phyloP scores from a whole-genome alignment of 1,140 invertebrate genomes.

The Meteorus sp. region DNA sequence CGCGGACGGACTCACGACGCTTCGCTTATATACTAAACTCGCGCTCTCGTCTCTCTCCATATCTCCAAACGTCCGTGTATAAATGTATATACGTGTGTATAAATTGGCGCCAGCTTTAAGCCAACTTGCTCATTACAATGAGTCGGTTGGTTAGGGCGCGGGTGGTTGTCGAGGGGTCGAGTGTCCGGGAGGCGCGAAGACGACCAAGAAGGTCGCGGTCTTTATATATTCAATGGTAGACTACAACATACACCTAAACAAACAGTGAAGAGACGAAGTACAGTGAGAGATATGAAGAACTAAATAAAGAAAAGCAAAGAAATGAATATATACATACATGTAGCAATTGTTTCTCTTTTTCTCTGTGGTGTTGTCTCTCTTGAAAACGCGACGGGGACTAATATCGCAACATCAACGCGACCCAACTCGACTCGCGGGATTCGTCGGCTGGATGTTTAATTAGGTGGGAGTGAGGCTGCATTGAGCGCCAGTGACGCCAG shows the following conservation, averaged over 20 bases:
- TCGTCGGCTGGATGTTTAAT: constrained; percentile 59
- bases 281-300: not conserved
- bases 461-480: constrained; percentile 50
- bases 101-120: not conserved
- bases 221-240: constrained; percentile 8
- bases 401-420: constrained; percentile 59
- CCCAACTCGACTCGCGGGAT: constrained; percentile 47
- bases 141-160: constrained; percentile 11
- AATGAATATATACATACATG: constrained; percentile 33
- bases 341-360: too few species aligned
- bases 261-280: not conserved
- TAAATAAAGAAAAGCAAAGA: constrained; percentile 8
- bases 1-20: constrained; percentile 26
- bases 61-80: too few species aligned
- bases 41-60: not conserved
- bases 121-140: not conserved
- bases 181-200: constrained; percentile 27
- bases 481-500: constrained; percentile 21
- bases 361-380: not conserved
- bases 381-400: constrained; percentile 41
- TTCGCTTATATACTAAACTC: not conserved
- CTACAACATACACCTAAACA: constrained; percentile 2
- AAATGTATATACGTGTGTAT: too few species aligned
- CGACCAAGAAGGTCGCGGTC: constrained; percentile 20
- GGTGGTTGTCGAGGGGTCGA: constrained; percentile 1